Evolutionary conservation across 2,113 vertebrate genomes (phyloP), one percentile per base, ranked within the genome.

Genomic region (Hemicordylus capensis): DNA sequence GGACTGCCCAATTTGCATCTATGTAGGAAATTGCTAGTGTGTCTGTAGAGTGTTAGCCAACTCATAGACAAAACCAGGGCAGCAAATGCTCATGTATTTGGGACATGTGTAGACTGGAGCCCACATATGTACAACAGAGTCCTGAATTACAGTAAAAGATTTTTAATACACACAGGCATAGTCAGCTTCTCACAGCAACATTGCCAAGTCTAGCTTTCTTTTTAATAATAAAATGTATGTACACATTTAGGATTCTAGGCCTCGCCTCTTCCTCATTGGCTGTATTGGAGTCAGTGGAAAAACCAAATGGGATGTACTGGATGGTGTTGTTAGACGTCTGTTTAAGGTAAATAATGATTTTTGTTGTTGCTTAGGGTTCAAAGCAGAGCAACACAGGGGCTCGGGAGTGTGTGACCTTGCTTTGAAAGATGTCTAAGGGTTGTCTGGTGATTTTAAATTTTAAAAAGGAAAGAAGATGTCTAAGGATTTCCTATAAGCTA

Each of bases 301-400:
- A 95, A 99, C 99, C 80, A 99, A 99, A 81, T 99, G 99, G 99
- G 98, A 99, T 64, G 98, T 99, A 37, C 96, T 99, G 90, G 99
- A 99, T 61, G 98, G 98, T 46, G 98, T 99, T 61, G 98, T 99
- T 0, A 96, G 97, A 17, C 96, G 98, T 2, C 94, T 99, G 3
- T 99, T 99, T 70, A 99, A 99, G 97, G 99, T 99, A 93, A 96
- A 91, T 78, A 64, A 59, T 77, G 31, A 1, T 1, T 58, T 14
- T 61, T 12, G n/a, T 58, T 76, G 46, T 48, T 54, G 1, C 59
- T 46, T n/a, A n/a, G n/a, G n/a, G n/a, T n/a, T n/a, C n/a, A n/a
- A n/a, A n/a, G n/a, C n/a, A n/a, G n/a, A n/a, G n/a, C n/a, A n/a
- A n/a, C n/a, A n/a, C n/a, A n/a, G n/a, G n/a, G n/a, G n/a, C n/a